Base-by-base conservation (phyloP, 1,140 invertebrate species). In the Notospermus geniculatus region DNA sequence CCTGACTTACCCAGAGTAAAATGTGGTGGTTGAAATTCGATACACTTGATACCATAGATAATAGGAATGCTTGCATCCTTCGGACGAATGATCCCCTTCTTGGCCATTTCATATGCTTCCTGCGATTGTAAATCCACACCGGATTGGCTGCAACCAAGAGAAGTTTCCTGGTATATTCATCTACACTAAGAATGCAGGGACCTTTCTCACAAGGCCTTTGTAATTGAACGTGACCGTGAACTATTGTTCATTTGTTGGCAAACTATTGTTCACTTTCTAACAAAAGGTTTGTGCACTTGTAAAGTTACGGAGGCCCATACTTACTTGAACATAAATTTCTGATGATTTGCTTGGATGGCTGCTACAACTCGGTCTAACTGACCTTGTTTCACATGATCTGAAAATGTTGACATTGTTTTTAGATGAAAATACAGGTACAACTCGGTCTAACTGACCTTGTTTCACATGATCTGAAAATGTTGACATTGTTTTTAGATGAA, bases 41-140 rank as follows among this genome's bases (percentile, higher is more conserved):
- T 84, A 79, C 92, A 89, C 81, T 90, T 91, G n/a, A 97, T 86
- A 22, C 88, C 87, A 82, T 97, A 97, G 30, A 97, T 73, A 13
- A 97, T 78, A 1, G 93, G 90, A 66, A 88, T 87, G 13, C 80
- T 83, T 39, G 59, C 55, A 64, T 88, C 77, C 0, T 80, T 79
- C 1, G 94, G 92, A 61, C 92, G 80, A 5, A 96, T 84, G 0
- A 88, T 80, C 1, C 94, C 95, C 80, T 88, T 77, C 17, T 84
- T 81, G 19, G 92, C 92, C 59, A 97, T 71, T 52, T 97, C 91
- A 80, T 93, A 97, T 11, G 92, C 92, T 54, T 87, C 86, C 83
- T 97, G 89, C 65, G 90, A 93, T 66, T 91, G 84, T 32, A 91
- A 83, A 77, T 91, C 86, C 0, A 96, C 82, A 43, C 91, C 91